Evolutionary conservation across 2,113 vertebrate species (phyloP).

Genomic region (Oryzias melastigma): DNA sequence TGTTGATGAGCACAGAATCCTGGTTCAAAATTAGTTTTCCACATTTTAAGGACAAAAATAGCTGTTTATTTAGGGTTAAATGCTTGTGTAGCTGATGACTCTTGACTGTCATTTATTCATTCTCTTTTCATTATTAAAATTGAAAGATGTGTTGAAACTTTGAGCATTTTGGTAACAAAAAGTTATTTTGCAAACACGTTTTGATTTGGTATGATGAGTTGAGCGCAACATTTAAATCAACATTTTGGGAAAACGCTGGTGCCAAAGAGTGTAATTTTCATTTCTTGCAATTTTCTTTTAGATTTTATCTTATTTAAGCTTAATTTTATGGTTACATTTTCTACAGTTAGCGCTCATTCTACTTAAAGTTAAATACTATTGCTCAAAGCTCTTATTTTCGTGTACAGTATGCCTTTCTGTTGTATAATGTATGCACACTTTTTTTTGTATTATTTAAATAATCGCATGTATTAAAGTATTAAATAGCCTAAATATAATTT

Average conservation of each 20-base stretch:
- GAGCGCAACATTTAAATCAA: constrained; percentile 39
- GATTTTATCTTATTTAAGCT: not conserved
- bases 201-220: constrained; percentile 28
- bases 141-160: not conserved
- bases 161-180: constrained; percentile 2
- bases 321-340: constrained; percentile 39
- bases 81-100: constrained; percentile 27
- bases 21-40: constrained; percentile 48
- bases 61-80: constrained; percentile 24
- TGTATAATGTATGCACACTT: constrained; percentile 60
- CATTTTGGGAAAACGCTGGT: constrained; percentile 46
- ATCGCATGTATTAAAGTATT: constrained; percentile 66
- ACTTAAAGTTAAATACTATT: constrained; percentile 46
- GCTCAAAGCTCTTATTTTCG: constrained; percentile 57
- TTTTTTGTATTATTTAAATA: constrained; percentile 75
- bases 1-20: constrained; percentile 72
- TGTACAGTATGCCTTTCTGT: constrained; percentile 68
- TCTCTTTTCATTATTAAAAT: not conserved
- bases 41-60: constrained; percentile 39
- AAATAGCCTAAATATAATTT: constrained; percentile 50
- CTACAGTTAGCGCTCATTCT: constrained; percentile 28
- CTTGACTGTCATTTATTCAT: constrained; percentile 13
- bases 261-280: constrained; percentile 73
- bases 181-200: constrained; percentile 10
- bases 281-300: constrained; percentile 31